Percentiles rank a stretch among this genome's conserved stretches.
These are phyloP conservation scores for Troides helena DNA, from an alignment of 2,888 invertebrate genomes.

Conservation along the genomic window DNA sequence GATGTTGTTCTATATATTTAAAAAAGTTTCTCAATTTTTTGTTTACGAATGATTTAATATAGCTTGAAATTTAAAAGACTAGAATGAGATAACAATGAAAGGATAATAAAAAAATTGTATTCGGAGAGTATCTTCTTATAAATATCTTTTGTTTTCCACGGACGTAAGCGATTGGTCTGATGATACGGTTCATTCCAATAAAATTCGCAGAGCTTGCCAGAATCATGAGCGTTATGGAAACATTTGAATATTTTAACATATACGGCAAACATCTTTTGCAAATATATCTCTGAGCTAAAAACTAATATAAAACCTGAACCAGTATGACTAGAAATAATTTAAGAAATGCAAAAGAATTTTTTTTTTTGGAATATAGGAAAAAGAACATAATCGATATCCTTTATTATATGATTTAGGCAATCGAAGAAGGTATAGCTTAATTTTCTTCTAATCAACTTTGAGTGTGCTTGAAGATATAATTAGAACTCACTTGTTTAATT, in stretches of 20 bases:
- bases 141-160: constrained; percentile 18
- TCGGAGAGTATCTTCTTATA: constrained; percentile 8
- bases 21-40: background rate
- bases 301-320: background rate
- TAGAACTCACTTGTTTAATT: too few species aligned
- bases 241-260: background rate
- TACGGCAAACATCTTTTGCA: background rate
- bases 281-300: background rate
- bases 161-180: background rate
- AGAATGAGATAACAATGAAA: background rate
- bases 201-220: constrained; percentile 14
- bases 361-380: background rate
- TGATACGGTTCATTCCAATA: constrained; percentile 11
- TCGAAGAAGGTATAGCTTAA: too few species aligned
- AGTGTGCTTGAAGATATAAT: too few species aligned
- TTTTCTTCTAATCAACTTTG: too few species aligned
- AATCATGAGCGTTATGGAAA: background rate
- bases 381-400: too few species aligned
- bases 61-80: background rate
- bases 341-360: background rate
- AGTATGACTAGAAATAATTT: background rate
- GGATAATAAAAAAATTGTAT: constrained; percentile 1
- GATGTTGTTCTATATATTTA: too few species aligned
- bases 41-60: background rate
- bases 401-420: too few species aligned